Percentiles rank a stretch among this genome's conserved stretches.
Evolutionary conservation across 2,113 vertebrate genomes (phyloP).

Genomic region (Strix uralensis): DNA sequence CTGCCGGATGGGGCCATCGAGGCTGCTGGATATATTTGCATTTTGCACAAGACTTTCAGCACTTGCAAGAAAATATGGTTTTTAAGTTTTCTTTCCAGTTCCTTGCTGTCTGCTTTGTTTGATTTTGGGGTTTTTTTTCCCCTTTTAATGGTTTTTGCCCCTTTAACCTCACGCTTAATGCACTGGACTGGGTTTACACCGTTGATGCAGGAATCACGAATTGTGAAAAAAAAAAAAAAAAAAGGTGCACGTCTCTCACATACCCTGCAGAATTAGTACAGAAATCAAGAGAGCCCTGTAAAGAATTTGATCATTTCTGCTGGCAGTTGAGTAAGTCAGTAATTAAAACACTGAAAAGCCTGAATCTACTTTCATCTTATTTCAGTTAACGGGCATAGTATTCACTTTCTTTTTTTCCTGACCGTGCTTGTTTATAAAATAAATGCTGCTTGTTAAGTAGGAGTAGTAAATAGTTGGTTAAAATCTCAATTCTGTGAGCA

Average conservation of each 20-base stretch:
- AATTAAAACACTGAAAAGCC: background rate
- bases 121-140: background rate
- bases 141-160: background rate
- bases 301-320: background rate
- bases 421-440: background rate
- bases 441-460: background rate
- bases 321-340: background rate
- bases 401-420: background rate
- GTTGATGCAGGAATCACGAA: rapidly evolving
- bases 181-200: rapidly evolving
- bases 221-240: background rate
- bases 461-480: background rate
- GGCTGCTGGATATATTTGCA: rapidly evolving
- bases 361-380: background rate
- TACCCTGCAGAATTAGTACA: background rate
- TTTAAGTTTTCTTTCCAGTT: background rate
- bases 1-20: rapidly evolving
- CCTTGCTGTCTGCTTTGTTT: background rate
- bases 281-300: background rate
- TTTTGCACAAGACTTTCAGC: background rate
- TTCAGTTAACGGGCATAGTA: background rate
- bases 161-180: background rate
- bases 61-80: no score
- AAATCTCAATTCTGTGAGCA: background rate
- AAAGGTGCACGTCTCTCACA: rapidly evolving